These are phyloP conservation scores for Prostheceraeus crozeri DNA, from an alignment of 2,888 invertebrate genomes.

Conservation along the genomic window DNA sequence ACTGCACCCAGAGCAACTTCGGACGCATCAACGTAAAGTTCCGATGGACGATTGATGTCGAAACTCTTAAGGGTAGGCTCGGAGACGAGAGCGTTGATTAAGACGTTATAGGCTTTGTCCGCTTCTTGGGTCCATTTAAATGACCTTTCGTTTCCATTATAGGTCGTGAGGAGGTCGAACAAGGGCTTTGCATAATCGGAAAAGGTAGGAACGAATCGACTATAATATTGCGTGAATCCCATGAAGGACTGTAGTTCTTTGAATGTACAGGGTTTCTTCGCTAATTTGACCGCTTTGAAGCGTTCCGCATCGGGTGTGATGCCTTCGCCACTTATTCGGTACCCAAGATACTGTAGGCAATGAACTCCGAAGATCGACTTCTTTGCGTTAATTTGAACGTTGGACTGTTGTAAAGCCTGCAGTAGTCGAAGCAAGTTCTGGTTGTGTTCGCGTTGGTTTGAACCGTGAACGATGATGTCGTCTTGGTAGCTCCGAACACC, in stretches of 20 bases:
- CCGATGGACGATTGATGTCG: not conserved
- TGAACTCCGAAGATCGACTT: slow-evolving; percentile 1
- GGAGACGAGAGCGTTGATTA: not conserved
- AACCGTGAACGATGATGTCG: slow-evolving; percentile 4
- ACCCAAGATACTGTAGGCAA: not conserved
- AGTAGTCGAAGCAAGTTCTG: slow-evolving; percentile 12
- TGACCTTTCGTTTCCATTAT: not conserved
- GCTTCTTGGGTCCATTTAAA: not conserved
- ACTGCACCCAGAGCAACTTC: slow-evolving; percentile 15
- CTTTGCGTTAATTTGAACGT: slow-evolving; percentile 1
- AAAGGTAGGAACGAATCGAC: slow-evolving; percentile 18
- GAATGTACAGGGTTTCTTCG: slow-evolving; percentile 11
- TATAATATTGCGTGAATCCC: slow-evolving; percentile 6
- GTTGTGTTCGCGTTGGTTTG: not conserved
- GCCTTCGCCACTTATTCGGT: not conserved
- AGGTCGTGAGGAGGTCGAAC: not conserved
- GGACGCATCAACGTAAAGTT: not conserved
- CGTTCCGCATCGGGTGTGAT: slow-evolving; percentile 1
- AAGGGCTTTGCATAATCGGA: slow-evolving; percentile 5
- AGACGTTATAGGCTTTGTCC: not conserved
- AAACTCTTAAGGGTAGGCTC: slow-evolving; percentile 3
- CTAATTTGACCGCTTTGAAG: not conserved
- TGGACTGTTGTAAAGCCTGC: slow-evolving; percentile 2
- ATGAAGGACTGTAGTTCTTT: slow-evolving; percentile 3
- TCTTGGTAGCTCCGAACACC: not conserved